Percentiles rank a stretch among this genome's conserved stretches.
Conservation (phyloP, 2,888 invertebrate genomes). For the Acanthopleura granulata region DNA sequence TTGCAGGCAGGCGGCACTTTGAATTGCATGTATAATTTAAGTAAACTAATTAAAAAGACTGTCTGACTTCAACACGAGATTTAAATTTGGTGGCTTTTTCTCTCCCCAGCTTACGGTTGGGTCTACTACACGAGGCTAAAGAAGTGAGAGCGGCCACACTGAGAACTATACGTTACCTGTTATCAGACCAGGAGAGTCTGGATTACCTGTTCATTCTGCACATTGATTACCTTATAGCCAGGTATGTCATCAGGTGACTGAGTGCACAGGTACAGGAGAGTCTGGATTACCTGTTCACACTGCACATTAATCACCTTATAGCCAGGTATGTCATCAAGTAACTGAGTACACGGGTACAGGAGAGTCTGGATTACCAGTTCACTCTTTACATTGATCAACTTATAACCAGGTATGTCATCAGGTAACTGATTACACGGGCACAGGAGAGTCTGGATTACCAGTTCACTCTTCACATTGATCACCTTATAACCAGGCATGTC, state of each 20-base stretch:
- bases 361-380: no score
- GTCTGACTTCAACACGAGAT: no score
- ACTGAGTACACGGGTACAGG: no score
- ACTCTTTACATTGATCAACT: no score
- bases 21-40: no score
- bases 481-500: constrained; percentile 83
- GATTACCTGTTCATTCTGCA: constrained; percentile 84
- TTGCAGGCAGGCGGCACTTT: no score
- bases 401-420: no score
- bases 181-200: constrained; percentile 84
- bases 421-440: no score
- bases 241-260: constrained; percentile 66
- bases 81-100: constrained; percentile 10
- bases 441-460: constrained; percentile 84
- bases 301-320: constrained; percentile 88
- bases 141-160: constrained; percentile 91
- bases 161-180: constrained; percentile 86
- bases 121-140: constrained; percentile 87
- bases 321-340: constrained; percentile 73
- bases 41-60: no score
- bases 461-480: constrained; percentile 86
- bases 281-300: constrained; percentile 82
- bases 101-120: constrained; percentile 82
- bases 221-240: constrained; percentile 86
- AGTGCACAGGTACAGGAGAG: constrained; percentile 75